phyloP scores from a whole-genome alignment of 2,888 invertebrate species.

The Polydrusus tereticollis region DNA sequence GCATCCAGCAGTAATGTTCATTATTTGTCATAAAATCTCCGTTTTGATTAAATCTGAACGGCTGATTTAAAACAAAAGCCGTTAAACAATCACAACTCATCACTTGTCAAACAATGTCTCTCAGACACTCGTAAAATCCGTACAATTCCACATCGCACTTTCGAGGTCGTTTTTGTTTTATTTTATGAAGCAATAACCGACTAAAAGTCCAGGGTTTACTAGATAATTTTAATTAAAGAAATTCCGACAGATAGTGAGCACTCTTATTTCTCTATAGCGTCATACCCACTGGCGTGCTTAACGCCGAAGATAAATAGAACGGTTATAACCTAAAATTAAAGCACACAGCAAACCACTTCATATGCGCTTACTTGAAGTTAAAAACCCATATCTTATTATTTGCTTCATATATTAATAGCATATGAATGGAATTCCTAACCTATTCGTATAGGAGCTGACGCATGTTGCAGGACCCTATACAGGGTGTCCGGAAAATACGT shows the following conservation, averaged over 20 bases:
- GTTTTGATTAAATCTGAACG: not conserved
- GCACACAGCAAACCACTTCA: too few relatives aligned
- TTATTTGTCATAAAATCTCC: not conserved
- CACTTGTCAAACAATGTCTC: constrained; percentile 3
- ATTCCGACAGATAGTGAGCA: not conserved
- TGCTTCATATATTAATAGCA: too few relatives aligned
- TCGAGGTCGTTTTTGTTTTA: constrained; percentile 23
- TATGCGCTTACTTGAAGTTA: too few relatives aligned
- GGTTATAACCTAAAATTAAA: too few relatives aligned
- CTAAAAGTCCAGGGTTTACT: constrained; percentile 22
- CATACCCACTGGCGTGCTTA: not conserved
- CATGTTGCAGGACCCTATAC: too few relatives aligned
- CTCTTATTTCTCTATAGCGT: not conserved
- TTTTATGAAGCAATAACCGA: constrained; percentile 22
- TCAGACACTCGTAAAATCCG: constrained; percentile 9
- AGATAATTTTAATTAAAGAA: constrained; percentile 24
- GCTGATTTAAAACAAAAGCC: not conserved
- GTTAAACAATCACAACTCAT: constrained; percentile 7
- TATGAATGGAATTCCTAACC: too few relatives aligned
- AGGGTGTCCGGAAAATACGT: too few relatives aligned
- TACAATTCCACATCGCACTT: constrained; percentile 23
- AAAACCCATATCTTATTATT: too few relatives aligned
- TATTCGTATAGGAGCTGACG: too few relatives aligned
- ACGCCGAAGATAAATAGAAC: too few relatives aligned
- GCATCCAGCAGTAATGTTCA: too few relatives aligned